These are phyloP conservation scores for Micoletzkya japonica DNA, from an alignment of 2,888 invertebrate species.

Conservation along the genomic window DNA sequence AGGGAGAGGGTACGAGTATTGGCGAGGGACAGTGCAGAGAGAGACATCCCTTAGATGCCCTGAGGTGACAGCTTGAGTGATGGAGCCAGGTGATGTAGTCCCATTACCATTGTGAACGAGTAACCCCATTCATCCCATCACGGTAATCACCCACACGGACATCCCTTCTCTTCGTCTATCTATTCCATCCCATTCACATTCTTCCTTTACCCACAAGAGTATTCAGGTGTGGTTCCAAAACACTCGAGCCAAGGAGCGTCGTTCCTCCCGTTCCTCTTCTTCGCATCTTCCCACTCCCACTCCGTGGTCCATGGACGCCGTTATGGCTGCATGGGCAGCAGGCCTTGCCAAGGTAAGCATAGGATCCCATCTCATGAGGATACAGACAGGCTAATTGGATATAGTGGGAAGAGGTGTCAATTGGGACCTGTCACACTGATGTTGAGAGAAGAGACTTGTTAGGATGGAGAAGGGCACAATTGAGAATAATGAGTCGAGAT, in stretches of 20 bases:
- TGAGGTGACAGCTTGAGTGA: no score
- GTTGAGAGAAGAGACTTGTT: not conserved
- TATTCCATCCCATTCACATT: no score
- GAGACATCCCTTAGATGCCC: not conserved
- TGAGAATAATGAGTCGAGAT: not conserved
- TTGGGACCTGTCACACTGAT: conserved; percentile 12
- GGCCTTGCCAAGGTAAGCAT: conserved; percentile 4
- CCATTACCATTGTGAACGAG: no score
- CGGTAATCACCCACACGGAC: no score
- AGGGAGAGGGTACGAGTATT: not conserved
- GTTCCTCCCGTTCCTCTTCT: conserved; percentile 36
- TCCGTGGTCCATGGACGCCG: conserved; percentile 17
- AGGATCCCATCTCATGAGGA: not conserved
- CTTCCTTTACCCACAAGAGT: not conserved
- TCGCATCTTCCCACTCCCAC: conserved; percentile 17
- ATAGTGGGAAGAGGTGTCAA: no score
- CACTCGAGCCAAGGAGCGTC: conserved; percentile 75
- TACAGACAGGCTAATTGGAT: conserved; percentile 16
- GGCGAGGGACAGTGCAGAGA: not conserved
- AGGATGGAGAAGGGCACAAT: not conserved
- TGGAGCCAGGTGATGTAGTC: no score
- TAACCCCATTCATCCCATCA: no score
- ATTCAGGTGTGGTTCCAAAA: conserved; percentile 94
- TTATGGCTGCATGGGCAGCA: conserved; percentile 49
- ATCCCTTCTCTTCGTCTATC: no score